Base-by-base conservation (phyloP, 2,113 vertebrate species). In the Engraulis encrasicolus region DNA sequence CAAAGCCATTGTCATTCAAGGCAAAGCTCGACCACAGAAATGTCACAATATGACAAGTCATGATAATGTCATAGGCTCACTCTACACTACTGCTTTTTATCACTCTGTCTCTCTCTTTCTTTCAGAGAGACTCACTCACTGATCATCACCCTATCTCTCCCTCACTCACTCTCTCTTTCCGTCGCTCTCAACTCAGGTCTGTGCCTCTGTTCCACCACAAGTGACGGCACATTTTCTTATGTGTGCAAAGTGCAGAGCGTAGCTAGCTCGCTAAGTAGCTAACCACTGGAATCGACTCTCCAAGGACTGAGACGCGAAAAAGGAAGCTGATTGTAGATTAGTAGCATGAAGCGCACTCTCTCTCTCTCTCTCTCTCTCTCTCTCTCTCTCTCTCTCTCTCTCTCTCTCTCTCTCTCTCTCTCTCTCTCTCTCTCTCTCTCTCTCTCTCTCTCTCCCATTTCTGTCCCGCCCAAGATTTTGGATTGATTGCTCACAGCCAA, bases 291-390 rank as follows among this genome's bases (percentile, higher is more conserved):
- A 93, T 93, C 85, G 88, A 88, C 88, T 82, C 92, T 92, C 91
- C 19, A 86, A 91, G 90, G 92, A 91, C 85, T 84, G 89, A 86
- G 88, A 83, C 83, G 79, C n/a, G n/a, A n/a, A n/a, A n/a, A n/a
- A 49, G 88, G 89, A 91, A 91, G 92, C 89, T 86, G 89, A 93
- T 93, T 83, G 90, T 84, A 91, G 92, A 92, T 93, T 91, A 93
- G 88, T 86, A 82, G 89, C 83, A 86, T 50, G 52, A 85, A 90
- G n/a, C n/a, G n/a, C n/a, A n/a, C n/a, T 84, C 87, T 90, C 88
- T 84, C 86, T 90, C 83, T 87, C 86, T 36, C 52, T 9, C 87
- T 87, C 80, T 84, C 87, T 90, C 88, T 84, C 86, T 90, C 83
- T 87, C 86, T 36, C 52, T 9, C 87, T 87, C 80, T 84, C 87